Evolutionary conservation across 2,888 invertebrate genomes (phyloP).

Genomic region (Morinoia aosen): DNA sequence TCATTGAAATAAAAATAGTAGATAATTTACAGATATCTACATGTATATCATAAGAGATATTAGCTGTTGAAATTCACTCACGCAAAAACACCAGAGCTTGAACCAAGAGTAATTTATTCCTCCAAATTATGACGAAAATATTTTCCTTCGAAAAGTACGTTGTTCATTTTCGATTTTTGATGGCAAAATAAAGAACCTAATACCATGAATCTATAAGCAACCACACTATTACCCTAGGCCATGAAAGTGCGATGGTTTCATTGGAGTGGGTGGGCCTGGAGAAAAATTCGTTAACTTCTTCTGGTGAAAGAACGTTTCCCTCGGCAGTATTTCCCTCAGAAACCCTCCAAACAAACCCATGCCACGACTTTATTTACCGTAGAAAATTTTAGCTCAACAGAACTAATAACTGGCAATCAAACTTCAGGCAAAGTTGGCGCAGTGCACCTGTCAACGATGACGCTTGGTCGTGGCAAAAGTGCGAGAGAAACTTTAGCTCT

Average conservation of each 20-base stretch:
- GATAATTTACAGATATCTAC: no score
- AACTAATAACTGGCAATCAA: conserved; percentile 20
- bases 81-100: no score
- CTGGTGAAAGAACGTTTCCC: background rate
- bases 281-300: background rate
- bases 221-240: background rate
- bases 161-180: no score
- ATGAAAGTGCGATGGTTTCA: background rate
- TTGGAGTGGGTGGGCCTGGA: background rate
- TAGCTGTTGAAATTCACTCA: no score
- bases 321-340: background rate
- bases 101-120: no score
- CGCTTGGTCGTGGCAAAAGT: background rate
- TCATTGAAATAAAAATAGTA: no score
- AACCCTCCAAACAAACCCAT: background rate
- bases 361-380: background rate
- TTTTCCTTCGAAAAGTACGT: no score
- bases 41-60: no score
- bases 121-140: no score
- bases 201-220: no score
- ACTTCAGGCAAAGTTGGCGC: background rate
- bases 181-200: no score
- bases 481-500: background rate
- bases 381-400: background rate
- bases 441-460: conserved; percentile 16